phyloP scores from a whole-genome alignment of 2,888 invertebrate genomes.

The Steinernema hermaphroditum region DNA sequence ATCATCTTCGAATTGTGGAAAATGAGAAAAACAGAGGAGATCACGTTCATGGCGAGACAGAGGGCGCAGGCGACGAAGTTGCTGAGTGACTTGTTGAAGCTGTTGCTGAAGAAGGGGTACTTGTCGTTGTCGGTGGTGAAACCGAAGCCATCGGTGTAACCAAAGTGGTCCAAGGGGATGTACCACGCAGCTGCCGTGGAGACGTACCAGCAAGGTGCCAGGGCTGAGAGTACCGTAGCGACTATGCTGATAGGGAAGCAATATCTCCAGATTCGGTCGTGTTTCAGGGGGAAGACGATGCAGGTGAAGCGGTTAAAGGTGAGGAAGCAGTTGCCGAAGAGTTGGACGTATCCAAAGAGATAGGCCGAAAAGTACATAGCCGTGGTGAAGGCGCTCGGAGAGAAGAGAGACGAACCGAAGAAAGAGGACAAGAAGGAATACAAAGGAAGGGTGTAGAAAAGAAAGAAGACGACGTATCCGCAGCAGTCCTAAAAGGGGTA shows the following conservation, averaged over 20 bases:
- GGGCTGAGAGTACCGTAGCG: background rate
- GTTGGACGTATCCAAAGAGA: constrained; percentile 2
- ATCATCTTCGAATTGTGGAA: background rate
- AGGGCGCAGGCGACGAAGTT: too few relatives aligned
- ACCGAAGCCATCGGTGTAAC: background rate
- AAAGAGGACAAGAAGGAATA: constrained; percentile 5
- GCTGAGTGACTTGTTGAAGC: too few relatives aligned
- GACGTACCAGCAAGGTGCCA: constrained; percentile 7
- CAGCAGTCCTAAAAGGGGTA: background rate
- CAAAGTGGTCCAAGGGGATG: background rate
- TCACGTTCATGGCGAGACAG: background rate
- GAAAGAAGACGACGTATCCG: constrained; percentile 9
- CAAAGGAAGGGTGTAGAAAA: background rate
- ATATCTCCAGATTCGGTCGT: background rate
- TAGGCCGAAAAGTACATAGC: constrained; percentile 9
- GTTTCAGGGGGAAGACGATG: constrained; percentile 1
- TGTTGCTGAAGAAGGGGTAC: too few relatives aligned
- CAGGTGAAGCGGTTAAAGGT: constrained; percentile 21
- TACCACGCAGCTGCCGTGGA: background rate
- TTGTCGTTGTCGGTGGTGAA: background rate
- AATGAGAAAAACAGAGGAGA: background rate
- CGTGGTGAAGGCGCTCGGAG: background rate
- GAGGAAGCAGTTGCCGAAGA: constrained; percentile 27
- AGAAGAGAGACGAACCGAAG: constrained; percentile 12
- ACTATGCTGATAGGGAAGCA: background rate